Evolutionary conservation across 2,113 vertebrate species (phyloP).

Genomic region (Planiliza haematocheilus): DNA sequence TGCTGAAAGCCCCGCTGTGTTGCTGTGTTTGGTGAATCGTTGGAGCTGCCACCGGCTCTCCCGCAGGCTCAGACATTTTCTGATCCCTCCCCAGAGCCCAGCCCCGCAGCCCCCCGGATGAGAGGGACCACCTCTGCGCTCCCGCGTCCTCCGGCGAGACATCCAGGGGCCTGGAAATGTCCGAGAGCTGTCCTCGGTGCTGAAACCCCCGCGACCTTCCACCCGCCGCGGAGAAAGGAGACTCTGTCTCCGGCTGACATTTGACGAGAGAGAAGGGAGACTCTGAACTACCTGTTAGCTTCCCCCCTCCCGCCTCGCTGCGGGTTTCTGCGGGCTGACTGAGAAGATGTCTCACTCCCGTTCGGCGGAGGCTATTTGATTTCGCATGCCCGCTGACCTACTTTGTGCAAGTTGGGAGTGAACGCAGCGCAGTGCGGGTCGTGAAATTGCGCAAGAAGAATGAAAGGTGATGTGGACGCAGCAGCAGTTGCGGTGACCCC

Average conservation of each 20-base stretch:
- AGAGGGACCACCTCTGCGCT: constrained; percentile 25
- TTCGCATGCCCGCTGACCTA: constrained; percentile 50
- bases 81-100: constrained; percentile 9
- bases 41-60: constrained; percentile 30
- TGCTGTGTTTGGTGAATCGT: neutral
- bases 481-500: constrained; percentile 52
- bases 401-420: constrained; percentile 46
- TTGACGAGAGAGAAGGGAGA: too few species aligned
- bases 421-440: neutral
- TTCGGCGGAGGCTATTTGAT: too few species aligned
- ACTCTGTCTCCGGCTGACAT: neutral
- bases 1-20: constrained; percentile 15
- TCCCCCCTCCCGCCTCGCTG: neutral
- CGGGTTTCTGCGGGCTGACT: too few species aligned
- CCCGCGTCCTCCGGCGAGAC: neutral
- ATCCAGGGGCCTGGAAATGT: too few species aligned
- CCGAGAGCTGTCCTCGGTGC: constrained; percentile 30
- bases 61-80: constrained; percentile 49
- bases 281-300: constrained; percentile 76
- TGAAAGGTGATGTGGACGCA: constrained; percentile 38
- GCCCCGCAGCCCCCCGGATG: too few species aligned
- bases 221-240: constrained; percentile 21
- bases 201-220: constrained; percentile 38
- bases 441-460: neutral
- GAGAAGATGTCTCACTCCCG: too few species aligned